Conservation (phyloP, 2,797 vertebrate species). For the Tapirus indicus region DNA sequence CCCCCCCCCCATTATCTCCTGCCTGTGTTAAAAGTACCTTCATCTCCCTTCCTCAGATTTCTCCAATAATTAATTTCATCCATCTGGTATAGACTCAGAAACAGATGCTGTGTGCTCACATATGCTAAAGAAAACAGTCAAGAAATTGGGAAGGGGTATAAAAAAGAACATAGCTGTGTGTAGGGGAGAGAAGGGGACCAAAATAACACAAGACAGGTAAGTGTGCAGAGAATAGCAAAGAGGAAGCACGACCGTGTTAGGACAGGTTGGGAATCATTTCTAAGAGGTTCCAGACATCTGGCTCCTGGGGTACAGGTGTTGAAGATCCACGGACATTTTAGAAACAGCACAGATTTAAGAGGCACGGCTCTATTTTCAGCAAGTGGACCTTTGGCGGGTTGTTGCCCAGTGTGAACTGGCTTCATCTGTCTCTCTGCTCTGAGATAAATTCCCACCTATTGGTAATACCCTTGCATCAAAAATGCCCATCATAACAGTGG, state of each 20-base stretch:
- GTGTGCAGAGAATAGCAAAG: background rate
- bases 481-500: background rate
- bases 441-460: background rate
- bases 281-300: background rate
- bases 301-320: background rate
- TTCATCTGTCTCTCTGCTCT: background rate
- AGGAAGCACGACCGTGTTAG: background rate
- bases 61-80: slow-evolving; percentile 48
- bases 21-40: background rate
- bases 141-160: background rate
- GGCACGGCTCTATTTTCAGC: background rate
- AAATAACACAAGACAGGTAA: background rate
- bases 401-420: background rate
- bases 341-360: background rate
- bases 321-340: background rate
- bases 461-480: background rate
- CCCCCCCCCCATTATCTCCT: background rate
- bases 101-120: slow-evolving; percentile 15
- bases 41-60: slow-evolving; percentile 31
- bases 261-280: background rate
- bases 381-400: background rate
- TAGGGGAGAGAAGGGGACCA: background rate
- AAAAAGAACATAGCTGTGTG: slow-evolving; percentile 36
- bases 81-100: slow-evolving; percentile 48
- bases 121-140: slow-evolving; percentile 34